Evolutionary conservation across 2,113 vertebrate genomes (phyloP).

Genomic region (Sturnira hondurensis): DNA sequence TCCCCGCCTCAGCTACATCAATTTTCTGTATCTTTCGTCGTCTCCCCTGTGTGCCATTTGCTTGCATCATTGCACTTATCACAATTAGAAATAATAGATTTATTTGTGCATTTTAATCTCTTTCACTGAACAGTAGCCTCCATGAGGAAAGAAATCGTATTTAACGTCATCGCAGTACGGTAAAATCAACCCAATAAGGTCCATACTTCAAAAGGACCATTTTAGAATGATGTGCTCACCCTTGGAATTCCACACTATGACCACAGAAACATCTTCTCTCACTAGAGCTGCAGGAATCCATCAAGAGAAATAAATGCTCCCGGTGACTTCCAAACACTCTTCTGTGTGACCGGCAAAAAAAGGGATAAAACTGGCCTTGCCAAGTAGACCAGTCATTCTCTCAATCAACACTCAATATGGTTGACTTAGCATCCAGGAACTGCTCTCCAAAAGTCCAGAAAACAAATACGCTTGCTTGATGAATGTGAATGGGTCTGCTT

Average conservation of each 20-base stretch:
- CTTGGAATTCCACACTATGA: not conserved
- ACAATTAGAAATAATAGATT: conserved; percentile 11
- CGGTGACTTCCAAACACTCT: not conserved
- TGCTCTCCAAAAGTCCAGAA: conserved; percentile 30
- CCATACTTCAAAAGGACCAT: not conserved
- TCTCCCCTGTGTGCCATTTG: not conserved
- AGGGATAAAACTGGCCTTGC: not conserved
- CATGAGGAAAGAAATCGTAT: not conserved
- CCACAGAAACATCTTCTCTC: conserved; percentile 35
- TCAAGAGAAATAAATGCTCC: conserved; percentile 61
- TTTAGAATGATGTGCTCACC: not conserved
- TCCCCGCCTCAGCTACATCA: not conserved
- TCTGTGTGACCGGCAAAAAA: not conserved
- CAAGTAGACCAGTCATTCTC: conserved; percentile 32
- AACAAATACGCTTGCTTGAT: conserved; percentile 28
- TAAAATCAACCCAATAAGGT: not conserved
- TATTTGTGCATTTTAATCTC: not conserved
- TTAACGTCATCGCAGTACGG: not conserved
- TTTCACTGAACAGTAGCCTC: not conserved
- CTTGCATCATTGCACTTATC: not conserved
- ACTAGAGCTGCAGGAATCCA: conserved; percentile 47
- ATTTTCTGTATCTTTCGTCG: not conserved
- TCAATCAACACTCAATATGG: conserved; percentile 27
- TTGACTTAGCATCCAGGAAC: conserved; percentile 43
- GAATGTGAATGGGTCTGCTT: conserved; percentile 32